Base-by-base conservation (phyloP, 2,888 invertebrate species). In the Cephus nigrinus region DNA sequence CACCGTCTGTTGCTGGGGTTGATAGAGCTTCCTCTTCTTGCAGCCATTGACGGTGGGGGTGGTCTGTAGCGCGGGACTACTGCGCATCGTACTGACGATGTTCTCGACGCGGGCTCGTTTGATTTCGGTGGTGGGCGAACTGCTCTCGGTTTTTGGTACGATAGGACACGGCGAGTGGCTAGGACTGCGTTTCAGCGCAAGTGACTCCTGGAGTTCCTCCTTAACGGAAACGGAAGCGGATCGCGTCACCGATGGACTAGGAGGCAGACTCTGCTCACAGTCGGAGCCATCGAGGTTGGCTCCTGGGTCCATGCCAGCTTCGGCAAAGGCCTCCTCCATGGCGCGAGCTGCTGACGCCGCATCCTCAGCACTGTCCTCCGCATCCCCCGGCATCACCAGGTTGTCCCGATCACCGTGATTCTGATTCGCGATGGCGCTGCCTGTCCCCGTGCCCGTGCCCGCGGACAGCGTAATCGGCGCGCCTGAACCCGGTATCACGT, bases 41-140 rank as follows among this genome's bases (percentile, higher is more conserved):
- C 98, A 98, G 75, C 98, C 98, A 92, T 98, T 98, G 85, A 97
- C 96, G 91, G 96, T 95, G 1, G 94, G 94, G 85, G 94, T 94
- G 15, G 93, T 94, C 33, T 96, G 95, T 35, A 92, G 87, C 81
- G 95, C 96, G 69, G 97, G 97, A 90, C 97, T 97, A 83, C 96
- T 95, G 82, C 97, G 95, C 97, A 98, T 98, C 84, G 96, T 96
- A 84, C 97, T 97, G 86, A 98, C 97, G 88, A 98, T 98, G 92
- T 97, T 98, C 93, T 98, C 98, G 83, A 98, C 98, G 85, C 98
- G 95, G 72, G 98, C 98, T 86, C 98, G 95, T 92, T 98, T 98
- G 89, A 97, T 95, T 91, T 97, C 97, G 82, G 95, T 94, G 85
- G 95, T 96, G 77, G 94, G 91, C 76, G 90, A 91, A 73, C 80